Percentiles rank a stretch among this genome's conserved stretches.
These are phyloP conservation scores for Thunnus maccoyii DNA, from an alignment of 2,113 vertebrate species.

Conservation along the genomic window DNA sequence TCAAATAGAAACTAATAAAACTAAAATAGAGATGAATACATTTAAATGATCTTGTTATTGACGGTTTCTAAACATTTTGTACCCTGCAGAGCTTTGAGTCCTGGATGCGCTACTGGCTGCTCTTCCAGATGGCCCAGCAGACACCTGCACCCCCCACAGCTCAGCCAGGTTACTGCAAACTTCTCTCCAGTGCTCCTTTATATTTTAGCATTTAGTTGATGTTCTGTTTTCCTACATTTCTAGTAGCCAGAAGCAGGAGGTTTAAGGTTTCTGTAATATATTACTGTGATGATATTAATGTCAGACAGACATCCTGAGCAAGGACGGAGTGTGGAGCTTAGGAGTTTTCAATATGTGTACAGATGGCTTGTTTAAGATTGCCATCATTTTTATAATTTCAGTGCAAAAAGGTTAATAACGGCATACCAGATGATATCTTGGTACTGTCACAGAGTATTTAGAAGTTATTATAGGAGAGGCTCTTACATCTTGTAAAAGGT, in stretches of 20 bases:
- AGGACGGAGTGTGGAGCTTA: too few species aligned
- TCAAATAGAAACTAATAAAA: neutral
- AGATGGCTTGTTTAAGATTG: too few species aligned
- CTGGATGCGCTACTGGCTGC: slow-evolving; percentile 92
- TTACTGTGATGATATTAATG: neutral
- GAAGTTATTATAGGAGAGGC: neutral
- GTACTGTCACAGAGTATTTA: neutral
- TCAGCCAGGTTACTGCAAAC: slow-evolving; percentile 48
- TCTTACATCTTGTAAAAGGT: neutral
- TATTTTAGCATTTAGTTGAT: neutral
- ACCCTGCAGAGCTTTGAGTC: slow-evolving; percentile 86
- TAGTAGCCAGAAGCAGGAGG: neutral
- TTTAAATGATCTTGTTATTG: neutral
- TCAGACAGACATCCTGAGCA: neutral
- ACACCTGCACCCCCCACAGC: slow-evolving; percentile 41
- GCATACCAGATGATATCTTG: too few species aligned
- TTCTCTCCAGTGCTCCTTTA: neutral
- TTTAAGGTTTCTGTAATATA: neutral
- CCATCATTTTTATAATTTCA: too few species aligned
- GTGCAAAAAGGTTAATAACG: too few species aligned
- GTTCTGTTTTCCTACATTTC: neutral
- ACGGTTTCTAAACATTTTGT: neutral
- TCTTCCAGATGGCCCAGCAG: slow-evolving; percentile 90
- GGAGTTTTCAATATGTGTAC: neutral
- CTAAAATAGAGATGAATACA: neutral